Evolutionary conservation across 1,140 invertebrate genomes (phyloP), one percentile per base, ranked within the genome.

Genomic region (Leptinotarsa texana): DNA sequence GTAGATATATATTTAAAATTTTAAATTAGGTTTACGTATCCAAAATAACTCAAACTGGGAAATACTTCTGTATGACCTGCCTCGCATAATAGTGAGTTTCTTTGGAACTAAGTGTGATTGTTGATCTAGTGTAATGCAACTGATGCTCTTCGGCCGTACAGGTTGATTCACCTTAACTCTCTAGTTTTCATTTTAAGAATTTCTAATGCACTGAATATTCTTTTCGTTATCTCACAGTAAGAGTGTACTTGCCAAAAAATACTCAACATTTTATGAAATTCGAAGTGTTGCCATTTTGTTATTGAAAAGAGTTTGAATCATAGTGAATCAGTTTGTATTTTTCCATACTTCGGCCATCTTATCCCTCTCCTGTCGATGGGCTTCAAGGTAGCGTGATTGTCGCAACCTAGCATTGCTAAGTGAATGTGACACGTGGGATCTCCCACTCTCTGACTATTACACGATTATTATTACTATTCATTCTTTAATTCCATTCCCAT

Each of bases 41-140:
- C 89, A 89, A 90, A 89, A 89, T 89, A 89, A 90, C 89, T 90
- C 89, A 89, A 89, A 90, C 86, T 89, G 88, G 89, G 89, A 88
- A 88, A 87, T 86, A 88, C 88, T 86, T 86, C 85, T 80, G 88
- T 88, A 85, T 87, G 87, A 88, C 89, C 89, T 90, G 88, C 89
- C 89, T 90, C 89, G 89, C 89, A 90, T 86, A 88, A 87, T 89
- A 90, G 89, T 90, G 89, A 90, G 89, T 90, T 90, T 89, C 88
- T 89, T 90, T 90, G 89, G 89, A 89, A 90, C 88, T 89, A 89
- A 88, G 89, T 90, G 89, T 90, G 89, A 90, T 89, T 89, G 88
- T 90, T 89, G 84, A 85, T 79, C 80, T 80, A 83, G 87, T 80
- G 83, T 82, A 83, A 81, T 75, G 69, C 81, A 81, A 77, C 79